These are phyloP conservation scores for Falco biarmicus DNA, from an alignment of 2,797 vertebrate species.

Conservation along the genomic window DNA sequence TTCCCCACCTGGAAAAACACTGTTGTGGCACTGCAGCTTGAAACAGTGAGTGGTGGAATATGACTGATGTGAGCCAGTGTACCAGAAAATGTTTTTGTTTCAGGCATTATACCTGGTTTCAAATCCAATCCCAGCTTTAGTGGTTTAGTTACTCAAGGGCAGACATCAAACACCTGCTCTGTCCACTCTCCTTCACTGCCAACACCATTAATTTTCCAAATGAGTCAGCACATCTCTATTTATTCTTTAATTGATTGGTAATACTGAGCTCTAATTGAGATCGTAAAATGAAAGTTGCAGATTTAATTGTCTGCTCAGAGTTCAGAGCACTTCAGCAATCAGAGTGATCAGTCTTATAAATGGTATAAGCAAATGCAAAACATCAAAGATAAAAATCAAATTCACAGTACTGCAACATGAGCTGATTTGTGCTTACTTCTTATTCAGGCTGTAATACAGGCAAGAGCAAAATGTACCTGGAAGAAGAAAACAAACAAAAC, in stretches of 20 bases:
- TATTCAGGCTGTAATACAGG: background rate
- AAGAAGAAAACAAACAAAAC: background rate
- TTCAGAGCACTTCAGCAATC: background rate
- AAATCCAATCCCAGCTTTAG: background rate
- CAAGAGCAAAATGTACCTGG: background rate
- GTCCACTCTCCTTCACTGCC: conserved; percentile 23
- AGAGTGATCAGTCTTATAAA: background rate
- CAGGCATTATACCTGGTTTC: conserved; percentile 31
- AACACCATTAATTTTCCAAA: conserved; percentile 52
- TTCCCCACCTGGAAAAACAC: conserved; percentile 19
- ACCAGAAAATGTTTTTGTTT: conserved; percentile 55
- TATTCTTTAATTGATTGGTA: conserved; percentile 50
- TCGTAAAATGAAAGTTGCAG: conserved; percentile 43
- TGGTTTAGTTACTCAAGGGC: conserved; percentile 37
- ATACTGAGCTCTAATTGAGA: conserved; percentile 44
- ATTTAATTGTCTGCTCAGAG: conserved; percentile 13
- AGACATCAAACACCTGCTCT: conserved; percentile 53
- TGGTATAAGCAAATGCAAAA: conserved; percentile 30
- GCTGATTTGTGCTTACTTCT: background rate
- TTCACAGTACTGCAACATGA: background rate
- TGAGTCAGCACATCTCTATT: conserved; percentile 43
- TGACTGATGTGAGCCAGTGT: conserved; percentile 21
- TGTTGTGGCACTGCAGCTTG: background rate
- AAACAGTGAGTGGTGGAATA: conserved; percentile 2
- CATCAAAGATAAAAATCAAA: background rate